Percentiles rank a stretch among this genome's conserved stretches.
These are phyloP conservation scores for Marisa cornuarietis DNA, from an alignment of 1,140 invertebrate genomes.

Conservation along the genomic window DNA sequence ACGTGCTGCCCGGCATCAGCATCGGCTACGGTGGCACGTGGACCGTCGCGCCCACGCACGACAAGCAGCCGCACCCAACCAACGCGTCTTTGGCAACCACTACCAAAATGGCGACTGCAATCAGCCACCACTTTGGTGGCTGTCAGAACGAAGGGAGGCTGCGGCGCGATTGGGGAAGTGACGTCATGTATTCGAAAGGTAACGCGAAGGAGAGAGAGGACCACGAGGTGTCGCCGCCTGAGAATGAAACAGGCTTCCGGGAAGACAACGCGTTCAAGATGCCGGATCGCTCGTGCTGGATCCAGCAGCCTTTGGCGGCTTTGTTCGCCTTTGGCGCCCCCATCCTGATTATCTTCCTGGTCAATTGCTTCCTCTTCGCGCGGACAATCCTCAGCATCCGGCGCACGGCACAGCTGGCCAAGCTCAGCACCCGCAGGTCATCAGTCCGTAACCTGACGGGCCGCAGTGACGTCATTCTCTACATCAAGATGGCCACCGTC, in stretches of 20 bases:
- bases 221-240: not conserved
- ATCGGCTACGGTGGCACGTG: slow-evolving; percentile 47
- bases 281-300: slow-evolving; percentile 65
- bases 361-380: slow-evolving; percentile 62
- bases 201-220: not conserved
- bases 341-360: slow-evolving; percentile 57
- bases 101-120: not conserved
- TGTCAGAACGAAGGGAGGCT: not conserved
- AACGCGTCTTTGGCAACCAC: too few species aligned
- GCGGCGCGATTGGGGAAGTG: too few species aligned
- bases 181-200: not conserved
- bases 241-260: not conserved
- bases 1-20: slow-evolving; percentile 43
- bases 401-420: slow-evolving; percentile 58
- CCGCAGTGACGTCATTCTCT: slow-evolving; percentile 69
- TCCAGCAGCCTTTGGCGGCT: slow-evolving; percentile 58
- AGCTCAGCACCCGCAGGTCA: slow-evolving; percentile 37
- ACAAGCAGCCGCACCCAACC: too few species aligned
- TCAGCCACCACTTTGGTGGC: too few species aligned
- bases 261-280: not conserved
- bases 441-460: slow-evolving; percentile 45
- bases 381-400: slow-evolving; percentile 68
- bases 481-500: slow-evolving; percentile 69
- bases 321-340: slow-evolving; percentile 64
- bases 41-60: too few species aligned